Conservation (phyloP, 2,888 invertebrate species). For the Galerucella calmariensis region DNA sequence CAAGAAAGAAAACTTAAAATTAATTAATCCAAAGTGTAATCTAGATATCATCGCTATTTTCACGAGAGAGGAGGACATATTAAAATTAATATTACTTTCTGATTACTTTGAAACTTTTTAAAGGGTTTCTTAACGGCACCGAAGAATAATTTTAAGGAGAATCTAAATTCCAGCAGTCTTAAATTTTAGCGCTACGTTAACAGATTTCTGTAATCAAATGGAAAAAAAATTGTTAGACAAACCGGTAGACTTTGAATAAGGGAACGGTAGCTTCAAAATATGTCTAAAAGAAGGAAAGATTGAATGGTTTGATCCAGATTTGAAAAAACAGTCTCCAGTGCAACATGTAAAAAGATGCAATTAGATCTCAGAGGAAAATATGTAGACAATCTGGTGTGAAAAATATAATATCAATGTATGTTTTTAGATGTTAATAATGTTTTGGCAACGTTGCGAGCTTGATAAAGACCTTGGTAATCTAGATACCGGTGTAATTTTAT, state of each 20-base stretch:
- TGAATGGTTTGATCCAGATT: too few species aligned
- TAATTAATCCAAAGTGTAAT: slow-evolving; percentile 55
- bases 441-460: not conserved
- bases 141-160: slow-evolving; percentile 22
- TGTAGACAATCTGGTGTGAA: too few species aligned
- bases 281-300: too few species aligned
- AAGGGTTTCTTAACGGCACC: slow-evolving; percentile 39
- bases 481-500: not conserved
- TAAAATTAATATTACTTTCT: slow-evolving; percentile 60
- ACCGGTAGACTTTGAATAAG: too few species aligned
- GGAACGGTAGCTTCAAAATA: too few species aligned
- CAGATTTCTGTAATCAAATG: slow-evolving; percentile 15
- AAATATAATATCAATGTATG: too few species aligned
- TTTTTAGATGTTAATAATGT: too few species aligned
- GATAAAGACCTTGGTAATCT: not conserved
- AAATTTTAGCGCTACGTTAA: not conserved
- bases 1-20: slow-evolving; percentile 40
- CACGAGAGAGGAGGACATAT: slow-evolving; percentile 53
- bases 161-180: not conserved
- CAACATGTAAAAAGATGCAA: too few species aligned
- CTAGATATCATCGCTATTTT: slow-evolving; percentile 55
- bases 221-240: too few species aligned
- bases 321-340: too few species aligned
- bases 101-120: slow-evolving; percentile 59
- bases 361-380: too few species aligned